Percentiles rank a stretch among this genome's conserved stretches.
Conservation (phyloP, 2,797 vertebrate genomes). For the Enteromius afrohamiltoni region DNA sequence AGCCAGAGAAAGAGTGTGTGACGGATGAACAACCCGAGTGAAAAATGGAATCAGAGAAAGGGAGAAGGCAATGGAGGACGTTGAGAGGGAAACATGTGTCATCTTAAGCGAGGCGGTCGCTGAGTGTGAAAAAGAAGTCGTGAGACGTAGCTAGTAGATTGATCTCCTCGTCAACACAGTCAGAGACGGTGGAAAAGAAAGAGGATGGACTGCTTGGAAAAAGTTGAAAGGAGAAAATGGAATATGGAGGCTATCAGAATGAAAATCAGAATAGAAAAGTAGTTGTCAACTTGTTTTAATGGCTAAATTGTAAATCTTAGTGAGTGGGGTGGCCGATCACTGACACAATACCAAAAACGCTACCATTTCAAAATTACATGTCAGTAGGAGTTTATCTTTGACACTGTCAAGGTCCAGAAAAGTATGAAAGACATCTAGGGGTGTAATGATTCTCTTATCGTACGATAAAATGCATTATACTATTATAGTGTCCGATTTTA, state of each 20-base stretch:
- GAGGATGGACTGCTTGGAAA: conserved; percentile 68
- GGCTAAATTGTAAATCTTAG: neutral
- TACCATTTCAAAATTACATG: too few species aligned
- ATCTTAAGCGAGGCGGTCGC: conserved; percentile 60
- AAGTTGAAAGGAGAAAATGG: conserved; percentile 59
- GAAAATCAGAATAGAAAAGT: neutral
- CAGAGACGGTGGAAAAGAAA: conserved; percentile 77
- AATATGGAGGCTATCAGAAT: conserved; percentile 57
- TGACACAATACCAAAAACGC: neutral
- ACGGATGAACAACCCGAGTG: conserved; percentile 40
- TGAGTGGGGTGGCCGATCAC: neutral
- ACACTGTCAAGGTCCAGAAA: too few species aligned
- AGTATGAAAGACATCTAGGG: too few species aligned
- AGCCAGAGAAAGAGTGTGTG: conserved; percentile 28
- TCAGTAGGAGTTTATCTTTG: too few species aligned
- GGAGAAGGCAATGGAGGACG: conserved; percentile 39
- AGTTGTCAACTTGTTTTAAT: neutral
- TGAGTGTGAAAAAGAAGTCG: conserved; percentile 67
- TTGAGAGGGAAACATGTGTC: conserved; percentile 41
- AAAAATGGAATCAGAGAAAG: conserved; percentile 25
- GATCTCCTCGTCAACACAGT: conserved; percentile 82
- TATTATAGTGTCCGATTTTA: neutral
- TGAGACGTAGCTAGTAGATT: conserved; percentile 79
- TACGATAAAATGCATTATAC: too few species aligned
- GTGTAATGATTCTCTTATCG: too few species aligned